A percentile compares a stretch with the other conserved stretches of the same genome.
These are phyloP conservation scores for Strix uralensis DNA, from an alignment of 2,113 vertebrate species.

Conservation along the genomic window DNA sequence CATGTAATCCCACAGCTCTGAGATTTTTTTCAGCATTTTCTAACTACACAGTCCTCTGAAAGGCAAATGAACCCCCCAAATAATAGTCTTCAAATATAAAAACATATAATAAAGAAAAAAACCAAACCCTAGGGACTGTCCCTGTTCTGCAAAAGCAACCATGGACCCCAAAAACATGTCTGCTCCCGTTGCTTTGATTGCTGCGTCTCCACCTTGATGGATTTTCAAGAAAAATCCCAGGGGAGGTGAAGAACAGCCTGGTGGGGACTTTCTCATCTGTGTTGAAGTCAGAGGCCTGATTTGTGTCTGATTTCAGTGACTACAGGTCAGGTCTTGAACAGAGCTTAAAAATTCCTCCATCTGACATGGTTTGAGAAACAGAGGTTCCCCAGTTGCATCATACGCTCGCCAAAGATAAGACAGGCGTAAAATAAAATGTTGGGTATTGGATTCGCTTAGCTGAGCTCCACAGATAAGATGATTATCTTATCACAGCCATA, in stretches of 20 bases:
- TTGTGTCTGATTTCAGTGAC: background rate
- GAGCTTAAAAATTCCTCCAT: background rate
- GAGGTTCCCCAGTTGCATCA: background rate
- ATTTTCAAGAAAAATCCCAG: background rate
- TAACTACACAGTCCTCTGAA: background rate
- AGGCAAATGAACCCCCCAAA: background rate
- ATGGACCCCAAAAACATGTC: background rate
- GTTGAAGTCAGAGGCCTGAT: background rate
- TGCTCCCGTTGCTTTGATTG: background rate
- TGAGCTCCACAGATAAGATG: background rate
- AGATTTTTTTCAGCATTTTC: background rate
- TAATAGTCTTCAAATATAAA: background rate
- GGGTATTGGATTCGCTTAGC: background rate
- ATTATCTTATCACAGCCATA: background rate
- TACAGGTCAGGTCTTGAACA: background rate
- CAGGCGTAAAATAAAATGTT: rapidly evolving
- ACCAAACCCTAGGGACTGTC: background rate
- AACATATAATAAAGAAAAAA: background rate
- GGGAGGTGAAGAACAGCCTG: background rate
- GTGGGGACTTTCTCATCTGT: background rate
- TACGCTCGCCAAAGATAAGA: background rate
- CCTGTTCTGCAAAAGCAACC: background rate
- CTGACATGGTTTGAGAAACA: background rate
- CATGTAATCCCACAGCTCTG: background rate
- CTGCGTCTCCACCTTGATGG: background rate